These are phyloP conservation scores for Sebastes oblongus DNA, from an alignment of 2,797 vertebrate species.

Conservation along the genomic window DNA sequence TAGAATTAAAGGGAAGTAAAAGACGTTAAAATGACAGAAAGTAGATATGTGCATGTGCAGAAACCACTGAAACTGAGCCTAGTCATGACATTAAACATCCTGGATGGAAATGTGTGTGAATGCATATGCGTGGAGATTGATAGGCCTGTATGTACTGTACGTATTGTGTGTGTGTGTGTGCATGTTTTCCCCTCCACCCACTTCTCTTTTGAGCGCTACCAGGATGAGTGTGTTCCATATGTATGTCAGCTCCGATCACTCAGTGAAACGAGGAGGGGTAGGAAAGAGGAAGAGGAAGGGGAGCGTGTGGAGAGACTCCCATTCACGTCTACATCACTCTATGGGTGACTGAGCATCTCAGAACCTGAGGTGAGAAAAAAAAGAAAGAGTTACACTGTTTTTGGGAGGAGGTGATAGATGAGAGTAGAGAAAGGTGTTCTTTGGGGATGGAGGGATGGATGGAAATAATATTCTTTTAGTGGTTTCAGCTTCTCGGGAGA, in stretches of 20 bases:
- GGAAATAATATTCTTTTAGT: conserved; percentile 58
- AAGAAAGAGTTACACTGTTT: conserved; percentile 33
- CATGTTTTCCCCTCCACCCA: conserved; percentile 1
- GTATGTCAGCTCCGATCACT: conserved; percentile 73
- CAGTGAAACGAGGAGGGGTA: conserved; percentile 31
- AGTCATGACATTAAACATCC: background rate
- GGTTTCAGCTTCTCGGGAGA: conserved; percentile 43
- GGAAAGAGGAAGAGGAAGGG: background rate
- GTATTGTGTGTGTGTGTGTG: background rate
- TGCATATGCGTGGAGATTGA: background rate
- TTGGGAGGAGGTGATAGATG: conserved; percentile 55
- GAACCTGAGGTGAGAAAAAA: conserved; percentile 44
- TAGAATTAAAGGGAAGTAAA: conserved; percentile 28
- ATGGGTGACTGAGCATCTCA: conserved; percentile 50
- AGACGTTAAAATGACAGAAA: conserved; percentile 10
- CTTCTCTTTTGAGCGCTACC: conserved; percentile 48
- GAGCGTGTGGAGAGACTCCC: conserved; percentile 14
- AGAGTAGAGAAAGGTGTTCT: conserved; percentile 33
- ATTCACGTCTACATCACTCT: conserved; percentile 34
- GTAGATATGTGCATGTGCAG: background rate
- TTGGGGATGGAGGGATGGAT: conserved; percentile 38
- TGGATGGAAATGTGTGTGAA: background rate
- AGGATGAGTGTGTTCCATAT: conserved; percentile 74
- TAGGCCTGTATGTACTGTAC: conserved; percentile 13
- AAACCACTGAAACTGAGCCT: background rate